Evolutionary conservation across 2,888 invertebrate species (phyloP).

Genomic region (Thalpophila matura): DNA sequence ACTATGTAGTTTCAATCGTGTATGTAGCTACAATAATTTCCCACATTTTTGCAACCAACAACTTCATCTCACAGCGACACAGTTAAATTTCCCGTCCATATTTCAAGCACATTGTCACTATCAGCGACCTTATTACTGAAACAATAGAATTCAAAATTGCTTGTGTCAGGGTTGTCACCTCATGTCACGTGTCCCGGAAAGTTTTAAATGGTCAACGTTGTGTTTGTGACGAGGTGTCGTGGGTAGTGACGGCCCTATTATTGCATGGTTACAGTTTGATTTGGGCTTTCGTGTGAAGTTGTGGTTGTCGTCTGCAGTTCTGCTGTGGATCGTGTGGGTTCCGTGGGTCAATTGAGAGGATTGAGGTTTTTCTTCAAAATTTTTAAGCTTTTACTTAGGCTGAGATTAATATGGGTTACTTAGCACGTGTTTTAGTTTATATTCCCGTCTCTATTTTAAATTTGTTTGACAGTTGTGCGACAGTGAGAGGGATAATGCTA

Average conservation of each 20-base stretch:
- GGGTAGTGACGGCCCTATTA: constrained; percentile 78
- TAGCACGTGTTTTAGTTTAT: too few relatives aligned
- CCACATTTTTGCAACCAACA: constrained; percentile 17
- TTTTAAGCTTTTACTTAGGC: too few relatives aligned
- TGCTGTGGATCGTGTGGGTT: not conserved
- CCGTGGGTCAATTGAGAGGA: not conserved
- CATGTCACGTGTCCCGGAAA: constrained; percentile 63
- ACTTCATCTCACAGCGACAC: constrained; percentile 19
- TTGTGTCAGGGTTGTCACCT: constrained; percentile 30
- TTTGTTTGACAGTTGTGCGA: too few relatives aligned
- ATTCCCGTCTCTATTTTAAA: too few relatives aligned
- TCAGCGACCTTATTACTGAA: constrained; percentile 9
- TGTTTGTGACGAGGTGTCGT: constrained; percentile 77
- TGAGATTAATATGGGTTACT: too few relatives aligned
- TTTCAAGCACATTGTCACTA: constrained; percentile 10
- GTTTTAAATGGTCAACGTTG: constrained; percentile 81
- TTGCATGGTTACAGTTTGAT: constrained; percentile 71
- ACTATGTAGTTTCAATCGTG: constrained; percentile 1
- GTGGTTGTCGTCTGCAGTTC: constrained; percentile 20
- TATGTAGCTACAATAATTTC: not conserved
- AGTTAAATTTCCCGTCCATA: constrained; percentile 37
- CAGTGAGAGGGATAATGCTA: too few relatives aligned
- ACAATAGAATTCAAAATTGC: constrained; percentile 43
- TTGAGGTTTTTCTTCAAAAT: not conserved
- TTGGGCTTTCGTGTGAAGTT: constrained; percentile 48